A percentile compares a stretch with the other conserved stretches of the same genome.
phyloP scores from a whole-genome alignment of 2,888 invertebrate species.

The Nephrotoma flavescens region DNA sequence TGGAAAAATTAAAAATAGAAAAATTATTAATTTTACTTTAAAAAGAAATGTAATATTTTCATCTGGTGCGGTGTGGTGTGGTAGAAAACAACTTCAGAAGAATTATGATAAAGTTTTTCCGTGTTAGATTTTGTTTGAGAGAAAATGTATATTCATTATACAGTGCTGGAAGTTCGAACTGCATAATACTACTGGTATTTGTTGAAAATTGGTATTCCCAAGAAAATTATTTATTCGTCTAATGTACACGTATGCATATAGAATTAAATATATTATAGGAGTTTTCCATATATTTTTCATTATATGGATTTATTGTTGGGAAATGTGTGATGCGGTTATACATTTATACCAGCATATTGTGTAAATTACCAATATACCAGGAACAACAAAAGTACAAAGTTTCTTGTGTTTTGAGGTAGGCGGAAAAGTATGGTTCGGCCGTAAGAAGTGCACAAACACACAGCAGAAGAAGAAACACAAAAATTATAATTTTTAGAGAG shows the following conservation, averaged over 20 bases:
- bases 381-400: background rate
- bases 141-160: background rate
- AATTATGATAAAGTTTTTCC: background rate
- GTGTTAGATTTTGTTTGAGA: background rate
- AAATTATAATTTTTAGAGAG: background rate
- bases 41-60: background rate
- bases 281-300: background rate
- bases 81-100: background rate
- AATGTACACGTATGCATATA: background rate
- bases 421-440: background rate
- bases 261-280: background rate
- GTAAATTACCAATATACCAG: background rate
- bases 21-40: background rate
- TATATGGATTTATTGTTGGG: background rate
- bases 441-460: background rate
- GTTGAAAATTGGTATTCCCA: background rate
- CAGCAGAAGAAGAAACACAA: background rate
- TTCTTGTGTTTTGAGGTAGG: background rate
- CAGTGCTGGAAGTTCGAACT: background rate
- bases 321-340: background rate
- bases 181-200: background rate
- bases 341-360: background rate
- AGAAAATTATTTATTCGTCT: background rate
- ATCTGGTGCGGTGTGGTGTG: background rate
- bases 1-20: background rate